Percentiles rank a stretch among this genome's conserved stretches.
phyloP scores from a whole-genome alignment of 2,888 invertebrate species.

The Taenaris catops region DNA sequence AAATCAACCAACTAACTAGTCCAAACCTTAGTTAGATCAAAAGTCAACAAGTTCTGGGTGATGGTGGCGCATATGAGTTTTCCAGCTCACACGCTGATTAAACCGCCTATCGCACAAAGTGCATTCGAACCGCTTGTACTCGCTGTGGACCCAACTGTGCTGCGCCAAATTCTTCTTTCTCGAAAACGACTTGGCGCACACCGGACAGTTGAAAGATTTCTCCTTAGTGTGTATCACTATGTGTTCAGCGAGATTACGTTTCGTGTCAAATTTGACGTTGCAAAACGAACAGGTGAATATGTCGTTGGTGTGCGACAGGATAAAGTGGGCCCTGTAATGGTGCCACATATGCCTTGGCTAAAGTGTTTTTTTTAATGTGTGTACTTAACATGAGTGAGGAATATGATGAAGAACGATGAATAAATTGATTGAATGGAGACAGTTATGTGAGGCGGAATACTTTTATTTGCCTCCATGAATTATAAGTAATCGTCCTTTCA shows the following conservation, averaged over 20 bases:
- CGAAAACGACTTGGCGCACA: conserved; percentile 59
- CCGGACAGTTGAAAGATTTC: conserved; percentile 60
- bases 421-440: no score
- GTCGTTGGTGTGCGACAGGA: conserved; percentile 42
- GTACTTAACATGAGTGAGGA: no score
- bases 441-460: no score
- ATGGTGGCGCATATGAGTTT: conserved; percentile 54
- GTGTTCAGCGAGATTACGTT: conserved; percentile 61
- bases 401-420: no score
- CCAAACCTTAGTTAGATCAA: no score
- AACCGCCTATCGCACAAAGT: conserved; percentile 44
- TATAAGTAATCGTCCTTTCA: no score
- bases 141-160: conserved; percentile 62
- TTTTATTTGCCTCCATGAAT: no score
- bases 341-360: no score
- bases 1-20: no score
- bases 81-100: conserved; percentile 40
- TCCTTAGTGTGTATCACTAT: conserved; percentile 64
- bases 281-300: conserved; percentile 43
- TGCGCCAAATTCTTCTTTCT: conserved; percentile 49
- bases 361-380: no score
- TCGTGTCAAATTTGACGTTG: conserved; percentile 55
- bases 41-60: conserved; percentile 45
- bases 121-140: conserved; percentile 48
- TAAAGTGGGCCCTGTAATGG: conserved; percentile 42